Base-by-base conservation (phyloP, 2,888 invertebrate genomes). In the Drosophila mettleri region DNA sequence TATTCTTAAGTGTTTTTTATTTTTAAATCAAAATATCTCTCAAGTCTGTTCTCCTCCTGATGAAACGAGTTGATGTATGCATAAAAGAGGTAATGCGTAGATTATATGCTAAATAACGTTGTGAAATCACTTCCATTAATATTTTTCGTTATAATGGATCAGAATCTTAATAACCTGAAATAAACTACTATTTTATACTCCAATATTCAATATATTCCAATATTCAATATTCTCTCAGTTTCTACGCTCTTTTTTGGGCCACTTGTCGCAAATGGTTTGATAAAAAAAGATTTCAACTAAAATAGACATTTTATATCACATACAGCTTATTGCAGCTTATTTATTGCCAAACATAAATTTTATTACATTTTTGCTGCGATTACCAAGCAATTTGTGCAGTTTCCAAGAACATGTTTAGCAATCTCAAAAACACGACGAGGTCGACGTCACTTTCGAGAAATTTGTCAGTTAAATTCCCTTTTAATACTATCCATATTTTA, bases 311-410 rank as follows among this genome's bases (percentile, higher is more conserved):
- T 61, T 36, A 8, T 71, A 71, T 75, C 76, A 38, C 33, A 64
- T 43, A 45, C 39, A n/a, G n/a, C n/a, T n/a, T n/a, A n/a, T 54
- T 57, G 12, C 24, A 8, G 18, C 31, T 53, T 46, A 75, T 75
- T 76, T 75, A 75, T 73, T n/a, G 59, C 36, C 63, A 59, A 69
- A 69, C 54, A 74, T 63, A 76, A 76, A 69, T 76, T 48, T n/a
- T n/a, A 64, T 45, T 64, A 67, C 22, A 52, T 52, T 38, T 52
- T 34, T 1, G 41, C 39, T 34, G 41, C 57, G 46, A 59, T 76
- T 64, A 53, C 55, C 36, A 38, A 52, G 29, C 12, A 55, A 27
- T 39, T 20, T 52, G 29, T 43, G 58, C 63, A 66, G 58, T 58
- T 63, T 57, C 14, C 29, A 20, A 22, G 8, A 31, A 22, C 7